phyloP scores from a whole-genome alignment of 2,797 vertebrate species.

The Heteromormyrus szaboi region DNA sequence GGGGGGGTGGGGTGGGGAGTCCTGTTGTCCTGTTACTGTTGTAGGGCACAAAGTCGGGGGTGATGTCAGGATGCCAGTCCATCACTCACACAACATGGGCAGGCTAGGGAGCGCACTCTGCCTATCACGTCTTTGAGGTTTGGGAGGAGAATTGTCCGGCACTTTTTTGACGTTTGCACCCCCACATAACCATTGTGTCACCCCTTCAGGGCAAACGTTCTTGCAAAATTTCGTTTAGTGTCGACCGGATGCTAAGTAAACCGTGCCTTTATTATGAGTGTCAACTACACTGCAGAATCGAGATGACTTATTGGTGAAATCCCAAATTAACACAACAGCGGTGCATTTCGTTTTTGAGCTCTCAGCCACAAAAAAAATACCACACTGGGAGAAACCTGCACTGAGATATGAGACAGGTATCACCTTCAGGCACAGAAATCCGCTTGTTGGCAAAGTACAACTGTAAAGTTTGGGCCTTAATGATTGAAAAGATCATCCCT shows the following conservation, averaged over 20 bases:
- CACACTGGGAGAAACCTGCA: not conserved
- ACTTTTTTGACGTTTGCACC: not conserved
- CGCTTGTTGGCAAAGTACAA: not conserved
- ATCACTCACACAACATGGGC: not conserved
- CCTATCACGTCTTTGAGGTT: not conserved
- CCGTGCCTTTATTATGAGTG: not conserved
- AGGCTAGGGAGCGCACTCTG: not conserved
- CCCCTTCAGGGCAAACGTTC: not conserved
- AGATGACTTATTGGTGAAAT: not conserved
- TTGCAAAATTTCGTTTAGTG: not conserved
- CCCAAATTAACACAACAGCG: not conserved
- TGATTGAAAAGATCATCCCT: not conserved
- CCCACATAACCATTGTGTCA: not conserved
- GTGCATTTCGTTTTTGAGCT: not conserved
- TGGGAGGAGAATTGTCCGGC: not conserved
- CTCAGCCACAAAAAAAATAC: not conserved
- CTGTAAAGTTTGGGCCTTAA: not conserved
- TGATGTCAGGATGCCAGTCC: not conserved
- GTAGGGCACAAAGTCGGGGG: not conserved
- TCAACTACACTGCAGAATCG: not conserved
- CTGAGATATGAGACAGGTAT: not conserved
- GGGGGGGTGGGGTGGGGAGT: not conserved
- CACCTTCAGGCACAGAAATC: not conserved
- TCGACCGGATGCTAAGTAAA: not conserved
- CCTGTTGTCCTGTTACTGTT: not conserved